Conservation (phyloP, 2,113 vertebrate species). For the Myotis brandtii region DNA sequence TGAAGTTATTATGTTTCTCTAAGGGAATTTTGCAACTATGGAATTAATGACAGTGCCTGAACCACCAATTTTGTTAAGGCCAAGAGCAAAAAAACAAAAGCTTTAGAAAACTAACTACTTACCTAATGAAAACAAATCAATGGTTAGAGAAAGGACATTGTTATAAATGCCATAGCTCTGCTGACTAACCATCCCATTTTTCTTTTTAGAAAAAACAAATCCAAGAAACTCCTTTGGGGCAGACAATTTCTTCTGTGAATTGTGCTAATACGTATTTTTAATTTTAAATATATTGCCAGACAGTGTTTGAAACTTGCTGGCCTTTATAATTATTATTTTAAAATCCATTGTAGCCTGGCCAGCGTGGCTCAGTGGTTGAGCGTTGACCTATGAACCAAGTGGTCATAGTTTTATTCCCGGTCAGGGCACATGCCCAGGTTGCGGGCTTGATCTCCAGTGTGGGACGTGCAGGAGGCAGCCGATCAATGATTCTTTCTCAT, state of each 20-base stretch:
- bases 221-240: conserved; percentile 8
- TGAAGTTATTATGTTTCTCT: conserved; percentile 52
- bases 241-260: conserved; percentile 36
- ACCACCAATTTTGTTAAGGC: conserved; percentile 54
- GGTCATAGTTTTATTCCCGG: no score
- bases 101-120: conserved; percentile 66
- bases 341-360: background rate
- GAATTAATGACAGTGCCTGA: conserved; percentile 67
- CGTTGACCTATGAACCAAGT: no score
- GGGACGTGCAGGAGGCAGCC: no score
- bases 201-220: conserved; percentile 60
- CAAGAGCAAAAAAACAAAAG: conserved; percentile 52
- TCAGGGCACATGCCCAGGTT: no score
- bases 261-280: conserved; percentile 65
- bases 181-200: conserved; percentile 65
- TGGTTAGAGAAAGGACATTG: conserved; percentile 68
- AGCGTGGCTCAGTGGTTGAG: no score
- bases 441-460: no score
- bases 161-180: conserved; percentile 70
- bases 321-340: conserved; percentile 52
- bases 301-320: conserved; percentile 36
- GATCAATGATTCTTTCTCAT: no score
- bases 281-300: conserved; percentile 32
- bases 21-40: conserved; percentile 45
- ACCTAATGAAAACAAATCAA: conserved; percentile 80